phyloP scores from a whole-genome alignment of 2,113 vertebrate genomes.

The Macrotus californicus region DNA sequence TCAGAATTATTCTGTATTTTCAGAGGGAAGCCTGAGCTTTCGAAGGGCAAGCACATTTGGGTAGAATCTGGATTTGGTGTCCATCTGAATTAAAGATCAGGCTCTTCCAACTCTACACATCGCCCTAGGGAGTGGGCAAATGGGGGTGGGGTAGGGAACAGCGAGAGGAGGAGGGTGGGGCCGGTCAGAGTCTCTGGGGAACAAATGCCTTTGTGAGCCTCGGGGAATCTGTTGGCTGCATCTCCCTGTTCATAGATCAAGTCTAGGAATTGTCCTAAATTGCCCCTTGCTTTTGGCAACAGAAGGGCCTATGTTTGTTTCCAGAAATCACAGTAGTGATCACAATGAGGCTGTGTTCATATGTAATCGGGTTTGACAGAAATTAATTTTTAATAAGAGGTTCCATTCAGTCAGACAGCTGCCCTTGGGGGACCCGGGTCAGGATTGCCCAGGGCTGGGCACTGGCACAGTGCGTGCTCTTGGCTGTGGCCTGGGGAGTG shows the following conservation, averaged over 20 bases:
- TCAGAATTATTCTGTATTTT: neutral
- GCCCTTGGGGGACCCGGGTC: slow-evolving; percentile 31
- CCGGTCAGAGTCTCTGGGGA: neutral
- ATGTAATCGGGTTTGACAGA: slow-evolving; percentile 60
- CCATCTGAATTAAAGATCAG: neutral
- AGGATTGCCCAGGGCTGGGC: neutral
- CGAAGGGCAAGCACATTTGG: neutral
- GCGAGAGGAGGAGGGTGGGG: neutral
- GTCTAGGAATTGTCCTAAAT: slow-evolving; percentile 53
- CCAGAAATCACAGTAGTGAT: slow-evolving; percentile 52
- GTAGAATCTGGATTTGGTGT: neutral
- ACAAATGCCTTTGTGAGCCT: slow-evolving; percentile 52
- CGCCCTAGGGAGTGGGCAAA: neutral
- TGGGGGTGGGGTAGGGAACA: neutral
- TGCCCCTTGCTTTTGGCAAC: slow-evolving; percentile 61
- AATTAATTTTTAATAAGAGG: slow-evolving; percentile 71
- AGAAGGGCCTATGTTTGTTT: slow-evolving; percentile 60
- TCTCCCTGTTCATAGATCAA: neutral
- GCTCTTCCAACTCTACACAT: neutral
- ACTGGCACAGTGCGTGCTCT: neutral
- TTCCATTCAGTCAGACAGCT: slow-evolving; percentile 64
- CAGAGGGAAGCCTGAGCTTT: neutral
- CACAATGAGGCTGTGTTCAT: slow-evolving; percentile 67
- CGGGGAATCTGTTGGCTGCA: neutral
- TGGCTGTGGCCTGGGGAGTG: neutral